Base-by-base conservation (phyloP, 2,797 vertebrate genomes). In the Acanthornis magna region DNA sequence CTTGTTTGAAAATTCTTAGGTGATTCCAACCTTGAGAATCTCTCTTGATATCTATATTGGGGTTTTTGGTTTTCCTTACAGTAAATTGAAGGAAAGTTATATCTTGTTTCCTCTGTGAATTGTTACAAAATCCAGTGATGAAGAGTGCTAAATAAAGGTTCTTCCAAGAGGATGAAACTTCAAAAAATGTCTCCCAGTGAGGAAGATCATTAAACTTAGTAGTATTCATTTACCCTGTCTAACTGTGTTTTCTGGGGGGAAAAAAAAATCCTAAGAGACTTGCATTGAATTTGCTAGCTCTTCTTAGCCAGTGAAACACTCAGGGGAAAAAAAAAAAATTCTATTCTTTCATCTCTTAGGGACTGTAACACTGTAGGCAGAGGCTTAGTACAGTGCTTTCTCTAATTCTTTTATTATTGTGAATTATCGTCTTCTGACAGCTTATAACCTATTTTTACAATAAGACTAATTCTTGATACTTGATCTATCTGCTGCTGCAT, bases 391-490 rank as follows among this genome's bases (percentile, higher is more conserved):
- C 29, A 12, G 43, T 60, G 23, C 78, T 85, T 95, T 89, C 23
- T 85, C 13, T 81, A 81, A 81, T 85, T 89, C 53, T 91, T 87
- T 53, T 82, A 20, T 83, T 93, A 63, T 76, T 85, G 23, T 79
- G 68, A 94, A 67, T 93, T 95, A 60, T 71, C 67, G 92, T 91
- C 65, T 88, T 13, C 47, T 94, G 70, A 62, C n/a, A 81, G 26
- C 6, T 74, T 73, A 48, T 65, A 89, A 67, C 27, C 22, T 81
- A 23, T 68, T 89, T 66, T 89, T 79, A 54, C 43, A 78, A 47
- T 54, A 67, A 88, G 57, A 77, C 34, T 82, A 5, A 30, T 68
- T 74, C 45, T 74, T 85, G 30, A 87, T 81, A 32, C 55, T 51
- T 58, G 61, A 57, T 78, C 57, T 27, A 60, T 79, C 61, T 92